Base-by-base conservation (phyloP, 2,113 vertebrate species). In the Pangasianodon hypophthalmus region DNA sequence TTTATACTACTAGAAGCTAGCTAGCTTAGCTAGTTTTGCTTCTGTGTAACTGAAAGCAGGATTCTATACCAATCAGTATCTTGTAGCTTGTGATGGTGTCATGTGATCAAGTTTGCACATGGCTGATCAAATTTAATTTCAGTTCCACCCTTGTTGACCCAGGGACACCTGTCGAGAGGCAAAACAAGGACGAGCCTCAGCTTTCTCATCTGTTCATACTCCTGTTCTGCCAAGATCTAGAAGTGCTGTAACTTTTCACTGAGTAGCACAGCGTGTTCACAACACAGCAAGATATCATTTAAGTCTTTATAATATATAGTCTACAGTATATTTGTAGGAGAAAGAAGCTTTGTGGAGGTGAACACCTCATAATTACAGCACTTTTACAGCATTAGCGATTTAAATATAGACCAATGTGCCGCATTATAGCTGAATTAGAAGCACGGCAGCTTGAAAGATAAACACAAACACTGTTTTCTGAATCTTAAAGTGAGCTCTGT, bases 311-410 rank as follows among this genome's bases (percentile, higher is more conserved):
- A 29, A 13, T 29, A 26, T 46, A 62, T 2, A 37, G 10, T 24
- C 3, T 58, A 44, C 37, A 41, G 56, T 84, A 62, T 62, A 52
- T 46, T 46, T 46, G 56, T 29, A 84, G 82, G 37, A 84, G 21
- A 44, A 60, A 26, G 56, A 62, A 62, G 67, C 62, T 73, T 86
- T 54, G 67, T 86, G 84, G 84, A 14, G 29, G 26, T 29, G 29
- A 50, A 75, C 19, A 87, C 67, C 32, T 77, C 24, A 6, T 87
- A 87, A 87, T 87, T 87, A 62, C 26, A 48, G 41, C 50, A 54
- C 50, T 44, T 87, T 56, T 87, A 84, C 60, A 52, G 32, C 87
- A 58, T 84, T 84, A 88, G 80, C 46, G 80, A 50, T 50, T 29
- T 64, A 84, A 84, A 82, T 69, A 73, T 44, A 67, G 48, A 44